These are phyloP conservation scores for Epinotia nisella DNA, from an alignment of 2,888 invertebrate species.

Conservation along the genomic window DNA sequence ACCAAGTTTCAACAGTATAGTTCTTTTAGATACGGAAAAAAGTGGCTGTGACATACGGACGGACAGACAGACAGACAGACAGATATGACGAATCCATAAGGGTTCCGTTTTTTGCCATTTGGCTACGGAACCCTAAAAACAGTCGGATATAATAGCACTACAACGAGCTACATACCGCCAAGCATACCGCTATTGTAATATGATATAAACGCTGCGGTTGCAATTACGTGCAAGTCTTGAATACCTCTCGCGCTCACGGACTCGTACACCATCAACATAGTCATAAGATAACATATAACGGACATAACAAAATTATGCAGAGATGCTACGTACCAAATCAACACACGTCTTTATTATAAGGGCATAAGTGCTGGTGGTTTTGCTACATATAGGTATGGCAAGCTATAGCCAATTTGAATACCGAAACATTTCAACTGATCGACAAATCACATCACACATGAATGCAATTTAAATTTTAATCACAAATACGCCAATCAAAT, in stretches of 20 bases:
- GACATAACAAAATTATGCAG: slow-evolving; percentile 31
- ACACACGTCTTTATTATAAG: too few relatives aligned
- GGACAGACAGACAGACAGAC: too few relatives aligned
- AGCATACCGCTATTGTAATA: slow-evolving; percentile 21
- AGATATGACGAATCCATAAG: too few relatives aligned
- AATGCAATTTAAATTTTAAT: slow-evolving; percentile 62
- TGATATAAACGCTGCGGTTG: slow-evolving; percentile 28
- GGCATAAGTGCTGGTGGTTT: too few relatives aligned
- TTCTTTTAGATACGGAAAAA: too few relatives aligned
- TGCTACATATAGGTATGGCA: slow-evolving; percentile 43
- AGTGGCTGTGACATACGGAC: too few relatives aligned
- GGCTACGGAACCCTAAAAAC: too few relatives aligned
- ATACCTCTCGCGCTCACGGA: slow-evolving; percentile 31
- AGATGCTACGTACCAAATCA: slow-evolving; percentile 13
- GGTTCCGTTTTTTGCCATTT: too few relatives aligned
- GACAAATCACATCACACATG: slow-evolving; percentile 58
- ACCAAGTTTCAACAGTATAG: too few relatives aligned
- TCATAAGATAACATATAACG: slow-evolving; percentile 12
- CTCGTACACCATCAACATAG: slow-evolving; percentile 31
- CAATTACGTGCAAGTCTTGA: slow-evolving; percentile 41
- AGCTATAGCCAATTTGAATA: slow-evolving; percentile 63
- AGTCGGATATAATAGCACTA: background rate
- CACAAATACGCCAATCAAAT: slow-evolving; percentile 50
- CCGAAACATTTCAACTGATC: slow-evolving; percentile 62
- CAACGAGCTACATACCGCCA: slow-evolving; percentile 4